Percentiles rank a stretch among this genome's conserved stretches.
Conservation (phyloP, 2,113 vertebrate genomes). For the Columbina picui region DNA sequence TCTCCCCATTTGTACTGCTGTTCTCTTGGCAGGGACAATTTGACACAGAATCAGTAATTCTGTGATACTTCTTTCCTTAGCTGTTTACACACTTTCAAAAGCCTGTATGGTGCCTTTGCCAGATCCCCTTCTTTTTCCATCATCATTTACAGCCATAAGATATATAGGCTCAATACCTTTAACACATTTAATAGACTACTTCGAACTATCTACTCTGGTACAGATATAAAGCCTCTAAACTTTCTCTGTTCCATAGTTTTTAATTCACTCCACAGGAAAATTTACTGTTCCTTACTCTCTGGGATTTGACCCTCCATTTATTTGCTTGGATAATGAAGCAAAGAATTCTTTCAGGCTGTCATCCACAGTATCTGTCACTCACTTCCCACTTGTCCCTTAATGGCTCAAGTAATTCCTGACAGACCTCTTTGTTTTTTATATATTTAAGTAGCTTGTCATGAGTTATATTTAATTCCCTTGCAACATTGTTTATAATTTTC, state of each 20-base stretch:
- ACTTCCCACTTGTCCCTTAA: background rate
- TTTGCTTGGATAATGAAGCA: constrained; percentile 5
- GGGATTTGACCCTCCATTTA: background rate
- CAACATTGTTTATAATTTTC: background rate
- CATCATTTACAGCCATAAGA: background rate
- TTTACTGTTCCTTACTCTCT: background rate
- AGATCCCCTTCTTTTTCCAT: background rate
- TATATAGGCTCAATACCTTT: background rate
- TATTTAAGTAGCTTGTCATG: background rate
- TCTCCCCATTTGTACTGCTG: background rate
- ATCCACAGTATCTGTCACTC: background rate
- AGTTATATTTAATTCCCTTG: background rate
- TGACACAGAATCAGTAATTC: background rate
- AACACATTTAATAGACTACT: background rate
- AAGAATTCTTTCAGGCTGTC: background rate
- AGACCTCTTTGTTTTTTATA: background rate
- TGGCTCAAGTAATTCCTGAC: background rate
- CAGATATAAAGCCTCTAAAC: background rate
- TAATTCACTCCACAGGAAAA: background rate
- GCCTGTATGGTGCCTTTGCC: background rate
- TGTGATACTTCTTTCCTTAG: background rate
- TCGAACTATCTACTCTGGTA: background rate
- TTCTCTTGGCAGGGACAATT: background rate
- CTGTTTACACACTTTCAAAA: background rate
- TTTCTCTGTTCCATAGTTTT: background rate